A percentile compares a stretch with the other conserved stretches of the same genome.
Conservation (phyloP, 92 coral and sea anemone genomes). For the Paragorgia papillata region DNA sequence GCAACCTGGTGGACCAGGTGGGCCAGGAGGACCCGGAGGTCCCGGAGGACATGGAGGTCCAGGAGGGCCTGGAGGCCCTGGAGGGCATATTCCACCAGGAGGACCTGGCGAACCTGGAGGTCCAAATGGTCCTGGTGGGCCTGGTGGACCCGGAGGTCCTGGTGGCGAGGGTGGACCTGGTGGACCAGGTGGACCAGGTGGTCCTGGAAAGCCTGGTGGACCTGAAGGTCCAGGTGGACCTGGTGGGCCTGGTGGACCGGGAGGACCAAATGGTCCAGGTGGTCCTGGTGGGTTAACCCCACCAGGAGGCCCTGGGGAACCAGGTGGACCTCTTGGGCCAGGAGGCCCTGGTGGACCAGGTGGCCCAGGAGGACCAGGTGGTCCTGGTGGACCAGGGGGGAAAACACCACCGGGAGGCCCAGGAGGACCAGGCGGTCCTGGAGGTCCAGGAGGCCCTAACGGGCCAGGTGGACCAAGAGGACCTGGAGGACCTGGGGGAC, state of each 20-base stretch:
- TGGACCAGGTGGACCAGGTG: conserved; percentile 30
- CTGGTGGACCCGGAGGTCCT: conserved; percentile 78
- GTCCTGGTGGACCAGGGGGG: conserved; percentile 63
- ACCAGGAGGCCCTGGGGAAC: conserved; percentile 36
- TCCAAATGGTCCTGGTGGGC: conserved; percentile 51
- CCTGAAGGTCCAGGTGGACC: conserved; percentile 48
- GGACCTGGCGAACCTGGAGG: conserved; percentile 60
- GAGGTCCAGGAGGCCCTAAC: conserved; percentile 75
- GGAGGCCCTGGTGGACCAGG: conserved; percentile 61
- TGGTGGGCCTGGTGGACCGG: conserved; percentile 69
- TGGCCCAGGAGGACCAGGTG: conserved; percentile 44
- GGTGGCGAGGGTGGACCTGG: conserved; percentile 72
- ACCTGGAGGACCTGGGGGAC: conserved; percentile 61
- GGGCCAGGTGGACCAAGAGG: conserved; percentile 81
- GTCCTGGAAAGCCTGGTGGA: conserved; percentile 44
- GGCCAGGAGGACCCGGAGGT: conserved; percentile 39
- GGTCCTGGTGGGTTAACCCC: conserved; percentile 35
- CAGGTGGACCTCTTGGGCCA: conserved; percentile 75
- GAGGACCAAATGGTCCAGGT: conserved; percentile 35
- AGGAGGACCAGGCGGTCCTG: conserved; percentile 64
- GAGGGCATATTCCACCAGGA: conserved; percentile 66
- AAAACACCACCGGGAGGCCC: conserved; percentile 76
- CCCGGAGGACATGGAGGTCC: no score
- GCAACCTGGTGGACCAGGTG: conserved; percentile 70
- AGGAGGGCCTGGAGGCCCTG: conserved; percentile 30